phyloP scores from a whole-genome alignment of 2,113 vertebrate species.

The Catharus bicknelli region DNA sequence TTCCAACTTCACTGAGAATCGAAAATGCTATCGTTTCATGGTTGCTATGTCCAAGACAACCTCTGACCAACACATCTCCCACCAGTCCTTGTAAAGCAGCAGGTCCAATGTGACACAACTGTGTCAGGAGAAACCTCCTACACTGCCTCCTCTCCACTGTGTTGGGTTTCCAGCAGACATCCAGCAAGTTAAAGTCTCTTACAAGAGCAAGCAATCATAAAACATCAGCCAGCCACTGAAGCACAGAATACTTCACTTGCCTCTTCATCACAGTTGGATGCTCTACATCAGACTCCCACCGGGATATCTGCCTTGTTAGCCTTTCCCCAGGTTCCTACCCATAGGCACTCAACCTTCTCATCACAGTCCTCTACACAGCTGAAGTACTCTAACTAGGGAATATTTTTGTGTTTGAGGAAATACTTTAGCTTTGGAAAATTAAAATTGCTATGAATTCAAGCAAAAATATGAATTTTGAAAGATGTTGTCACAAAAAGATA shows the following conservation, averaged over 20 bases:
- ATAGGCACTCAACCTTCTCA: not conserved
- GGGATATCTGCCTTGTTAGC: not conserved
- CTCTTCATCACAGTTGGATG: not conserved
- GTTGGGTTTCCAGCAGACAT: not conserved
- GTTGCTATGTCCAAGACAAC: not conserved
- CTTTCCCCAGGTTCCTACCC: not conserved
- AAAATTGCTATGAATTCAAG: not conserved
- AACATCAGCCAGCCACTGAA: not conserved
- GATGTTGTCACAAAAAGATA: not conserved
- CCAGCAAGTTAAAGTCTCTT: not conserved
- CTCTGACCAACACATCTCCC: accelerated
- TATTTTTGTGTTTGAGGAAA: not conserved
- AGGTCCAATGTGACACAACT: accelerated
- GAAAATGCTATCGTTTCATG: accelerated
- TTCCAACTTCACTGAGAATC: not conserved
- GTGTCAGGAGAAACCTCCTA: not conserved
- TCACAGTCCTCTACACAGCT: not conserved
- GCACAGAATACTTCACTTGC: not conserved
- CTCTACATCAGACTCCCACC: not conserved
- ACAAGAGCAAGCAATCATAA: not conserved
- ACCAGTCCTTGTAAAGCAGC: not conserved
- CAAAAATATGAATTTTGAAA: not conserved
- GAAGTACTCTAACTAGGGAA: not conserved
- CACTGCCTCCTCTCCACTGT: not conserved
- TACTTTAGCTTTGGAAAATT: not conserved